Conservation (phyloP, 2,113 vertebrate species). For the Solea solea region DNA sequence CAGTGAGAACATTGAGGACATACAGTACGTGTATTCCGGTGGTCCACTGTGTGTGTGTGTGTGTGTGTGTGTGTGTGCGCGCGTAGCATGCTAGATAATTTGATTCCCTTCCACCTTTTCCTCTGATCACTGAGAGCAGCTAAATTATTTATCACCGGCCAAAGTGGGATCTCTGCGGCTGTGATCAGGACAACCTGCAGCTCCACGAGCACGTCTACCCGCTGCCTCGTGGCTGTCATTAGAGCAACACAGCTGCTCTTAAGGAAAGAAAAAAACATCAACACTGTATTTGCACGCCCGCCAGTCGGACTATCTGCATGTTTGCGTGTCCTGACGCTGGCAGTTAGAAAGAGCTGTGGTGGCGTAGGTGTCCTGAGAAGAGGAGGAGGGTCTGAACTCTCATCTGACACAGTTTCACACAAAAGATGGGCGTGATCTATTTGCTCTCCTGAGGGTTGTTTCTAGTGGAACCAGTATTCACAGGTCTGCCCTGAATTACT, state of each 20-base stretch:
- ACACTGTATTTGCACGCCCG: neutral
- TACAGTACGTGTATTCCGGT: neutral
- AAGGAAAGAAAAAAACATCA: conserved; percentile 1
- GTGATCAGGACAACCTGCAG: conserved; percentile 16
- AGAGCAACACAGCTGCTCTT: neutral
- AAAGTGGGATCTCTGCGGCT: conserved; percentile 25
- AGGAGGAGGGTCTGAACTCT: neutral
- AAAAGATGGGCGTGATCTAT: conserved; percentile 23
- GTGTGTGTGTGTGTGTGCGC: neutral
- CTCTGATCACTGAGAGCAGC: conserved; percentile 4
- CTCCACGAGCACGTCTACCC: neutral
- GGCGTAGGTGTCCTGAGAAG: neutral
- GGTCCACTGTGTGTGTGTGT: neutral
- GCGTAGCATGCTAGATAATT: neutral
- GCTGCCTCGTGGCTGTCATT: neutral
- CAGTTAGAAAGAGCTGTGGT: neutral
- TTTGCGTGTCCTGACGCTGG: neutral
- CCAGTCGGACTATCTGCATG: conserved; percentile 1
- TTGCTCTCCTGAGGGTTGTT: conserved; percentile 20
- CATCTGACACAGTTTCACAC: neutral
- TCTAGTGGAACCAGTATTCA: conserved; percentile 58
- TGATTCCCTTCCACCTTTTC: conserved; percentile 11
- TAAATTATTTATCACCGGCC: conserved; percentile 62
- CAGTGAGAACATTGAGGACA: no score
- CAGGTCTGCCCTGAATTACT: conserved; percentile 11